Percentiles rank a stretch among this genome's conserved stretches.
These are phyloP conservation scores for Syngnathus rostellatus DNA, from an alignment of 2,797 vertebrate genomes.

Conservation along the genomic window DNA sequence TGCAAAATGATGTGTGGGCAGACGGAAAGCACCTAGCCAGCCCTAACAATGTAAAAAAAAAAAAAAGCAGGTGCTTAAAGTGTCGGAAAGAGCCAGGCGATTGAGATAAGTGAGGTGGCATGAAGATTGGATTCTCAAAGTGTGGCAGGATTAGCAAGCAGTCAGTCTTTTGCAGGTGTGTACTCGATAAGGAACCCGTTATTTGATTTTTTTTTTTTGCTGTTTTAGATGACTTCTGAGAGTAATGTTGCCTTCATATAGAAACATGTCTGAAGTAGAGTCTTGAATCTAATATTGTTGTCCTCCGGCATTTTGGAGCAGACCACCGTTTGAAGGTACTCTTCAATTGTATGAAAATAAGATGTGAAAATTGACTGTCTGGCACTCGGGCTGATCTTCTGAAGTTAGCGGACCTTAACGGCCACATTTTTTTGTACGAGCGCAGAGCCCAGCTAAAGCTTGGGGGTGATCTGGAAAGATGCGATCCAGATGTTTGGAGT, in stretches of 20 bases:
- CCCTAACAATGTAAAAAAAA: slow-evolving; percentile 26
- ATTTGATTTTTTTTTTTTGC: slow-evolving; percentile 13
- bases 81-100: slow-evolving; percentile 53
- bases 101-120: slow-evolving; percentile 64
- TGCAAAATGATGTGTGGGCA: slow-evolving; percentile 60
- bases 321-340: not conserved
- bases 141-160: slow-evolving; percentile 43
- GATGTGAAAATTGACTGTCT: slow-evolving; percentile 22
- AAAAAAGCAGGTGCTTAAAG: slow-evolving; percentile 59
- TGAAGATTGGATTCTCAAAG: slow-evolving; percentile 42
- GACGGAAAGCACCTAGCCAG: slow-evolving; percentile 50
- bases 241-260: not conserved
- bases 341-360: slow-evolving; percentile 17
- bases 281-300: not conserved
- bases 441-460: slow-evolving; percentile 36
- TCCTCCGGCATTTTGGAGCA: not conserved
- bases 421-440: slow-evolving; percentile 58
- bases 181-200: slow-evolving; percentile 16
- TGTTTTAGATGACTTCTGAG: slow-evolving; percentile 11
- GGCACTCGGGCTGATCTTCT: slow-evolving; percentile 34
- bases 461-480: slow-evolving; percentile 58
- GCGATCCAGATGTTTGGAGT: slow-evolving; percentile 77
- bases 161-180: slow-evolving; percentile 31
- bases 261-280: not conserved
- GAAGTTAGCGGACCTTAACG: slow-evolving; percentile 47